Percentiles rank a stretch among this genome's conserved stretches.
Evolutionary conservation across 2,797 vertebrate genomes (phyloP).

Genomic region (Amniataba percoides): DNA sequence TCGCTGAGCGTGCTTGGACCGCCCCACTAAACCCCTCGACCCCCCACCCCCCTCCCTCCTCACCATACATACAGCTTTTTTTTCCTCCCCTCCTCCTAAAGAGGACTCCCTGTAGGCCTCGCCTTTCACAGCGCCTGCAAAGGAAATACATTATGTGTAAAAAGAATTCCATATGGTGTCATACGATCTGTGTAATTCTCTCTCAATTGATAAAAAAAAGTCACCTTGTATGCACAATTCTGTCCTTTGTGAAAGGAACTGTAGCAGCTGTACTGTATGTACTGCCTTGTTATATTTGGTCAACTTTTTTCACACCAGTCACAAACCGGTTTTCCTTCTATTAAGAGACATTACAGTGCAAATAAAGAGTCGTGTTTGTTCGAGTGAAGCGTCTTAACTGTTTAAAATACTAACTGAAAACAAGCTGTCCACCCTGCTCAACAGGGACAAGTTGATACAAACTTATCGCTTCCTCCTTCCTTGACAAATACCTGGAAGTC

Average conservation of each 20-base stretch:
- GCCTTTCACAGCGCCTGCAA: conserved; percentile 83
- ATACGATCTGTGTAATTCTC: conserved; percentile 86
- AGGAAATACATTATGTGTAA: conserved; percentile 88
- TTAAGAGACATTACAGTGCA: background rate
- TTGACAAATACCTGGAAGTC: conserved; percentile 55
- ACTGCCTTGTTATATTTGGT: conserved; percentile 19
- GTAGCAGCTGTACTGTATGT: conserved; percentile 58
- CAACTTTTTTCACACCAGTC: conserved; percentile 17
- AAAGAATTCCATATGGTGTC: conserved; percentile 89
- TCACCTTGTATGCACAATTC: conserved; percentile 74
- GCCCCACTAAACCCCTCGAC: conserved; percentile 83
- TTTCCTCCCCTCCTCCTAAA: conserved; percentile 78
- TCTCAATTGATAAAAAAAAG: conserved; percentile 78
- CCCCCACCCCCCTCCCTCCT: conserved; percentile 52
- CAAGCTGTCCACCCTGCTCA: conserved; percentile 31
- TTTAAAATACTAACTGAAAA: conserved; percentile 13
- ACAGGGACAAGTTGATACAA: conserved; percentile 19
- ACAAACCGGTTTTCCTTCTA: conserved; percentile 23
- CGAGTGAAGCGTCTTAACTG: background rate
- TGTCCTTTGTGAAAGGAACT: conserved; percentile 70
- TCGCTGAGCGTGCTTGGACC: conserved; percentile 85
- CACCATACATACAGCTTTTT: conserved; percentile 78
- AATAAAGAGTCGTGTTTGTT: background rate
- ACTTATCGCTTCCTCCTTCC: conserved; percentile 45
- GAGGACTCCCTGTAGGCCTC: conserved; percentile 84